Percentiles rank a stretch among this genome's conserved stretches.
phyloP scores from a whole-genome alignment of 2,797 vertebrate species.

The Amazona ochrocephala region DNA sequence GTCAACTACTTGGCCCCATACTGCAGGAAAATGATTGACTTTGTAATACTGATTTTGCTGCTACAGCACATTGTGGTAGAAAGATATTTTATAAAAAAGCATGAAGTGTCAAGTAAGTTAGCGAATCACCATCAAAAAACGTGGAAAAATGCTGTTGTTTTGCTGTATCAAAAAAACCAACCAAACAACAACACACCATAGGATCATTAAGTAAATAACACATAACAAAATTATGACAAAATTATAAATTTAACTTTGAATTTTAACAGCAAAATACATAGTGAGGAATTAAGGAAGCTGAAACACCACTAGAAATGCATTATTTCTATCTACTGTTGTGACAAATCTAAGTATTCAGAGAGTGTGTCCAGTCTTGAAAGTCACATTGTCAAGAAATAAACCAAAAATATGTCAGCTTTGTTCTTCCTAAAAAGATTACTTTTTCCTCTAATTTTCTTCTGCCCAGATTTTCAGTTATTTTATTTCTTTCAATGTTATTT shows the following conservation, averaged over 20 bases:
- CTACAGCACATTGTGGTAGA: not conserved
- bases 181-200: not conserved
- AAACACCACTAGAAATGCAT: not conserved
- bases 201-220: not conserved
- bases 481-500: not conserved
- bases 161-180: not conserved
- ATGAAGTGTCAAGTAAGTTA: not conserved
- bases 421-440: not conserved
- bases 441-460: not conserved
- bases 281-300: not conserved
- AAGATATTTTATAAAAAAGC: not conserved
- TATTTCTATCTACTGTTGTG: not conserved
- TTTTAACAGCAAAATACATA: not conserved
- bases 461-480: not conserved
- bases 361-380: not conserved
- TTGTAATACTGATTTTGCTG: not conserved
- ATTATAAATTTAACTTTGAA: not conserved
- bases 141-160: not conserved
- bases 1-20: accelerated
- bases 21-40: not conserved
- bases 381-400: not conserved
- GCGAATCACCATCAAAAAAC: not conserved
- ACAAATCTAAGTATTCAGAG: not conserved
- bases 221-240: not conserved
- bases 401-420: not conserved